Base-by-base conservation (phyloP, 64 coral and sea anemone genomes). In the Porites lutea region DNA sequence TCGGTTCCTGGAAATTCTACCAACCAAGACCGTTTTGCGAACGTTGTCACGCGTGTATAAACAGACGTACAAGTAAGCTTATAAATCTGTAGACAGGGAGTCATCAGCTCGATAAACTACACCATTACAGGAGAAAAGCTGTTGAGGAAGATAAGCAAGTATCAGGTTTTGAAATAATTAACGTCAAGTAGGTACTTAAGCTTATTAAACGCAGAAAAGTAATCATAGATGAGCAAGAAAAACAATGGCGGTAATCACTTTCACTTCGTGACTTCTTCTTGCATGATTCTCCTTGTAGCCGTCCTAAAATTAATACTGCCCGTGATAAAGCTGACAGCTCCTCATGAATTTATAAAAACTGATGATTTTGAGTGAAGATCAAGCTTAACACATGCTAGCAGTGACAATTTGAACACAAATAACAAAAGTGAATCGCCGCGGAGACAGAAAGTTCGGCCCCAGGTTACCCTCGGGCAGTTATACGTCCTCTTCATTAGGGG, bases 371-470 rank as follows among this genome's bases (percentile, higher is more conserved):
- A 78, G 15, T 20, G 10, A 11, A 7, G 10, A 5, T 7, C 53
- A 55, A 4, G 54, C 54, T 5, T 57, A 57, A 12, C 12, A 57
- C 7, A 12, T 6, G 54, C 54, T 57, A 7, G 12, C 7, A 7
- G 12, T 9, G 6, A n/a, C 4, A 4, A 50, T 75, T 75, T 75
- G 46, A 76, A 76, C 14, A 76, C 13, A 76, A 48, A 75, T 47
- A 75, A 43, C 45, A 50, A 51, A 44, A 75, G 72, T 47, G 16
- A 76, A 76, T 76, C 73, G 73, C 73, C 73, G 73, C 13, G 73
- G 73, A 19, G 73, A 76, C 73, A 43, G 47, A 46, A 7, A 44
- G 6, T 72, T 51, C 19, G 6, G 73, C 18, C 14, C 73, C 73
- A 76, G 73, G 73, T 18, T 76, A 5, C 73, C 16, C 4, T 51